These are phyloP conservation scores for Alligator mississippiensis DNA, from an alignment of 2,113 vertebrate species.

Conservation along the genomic window DNA sequence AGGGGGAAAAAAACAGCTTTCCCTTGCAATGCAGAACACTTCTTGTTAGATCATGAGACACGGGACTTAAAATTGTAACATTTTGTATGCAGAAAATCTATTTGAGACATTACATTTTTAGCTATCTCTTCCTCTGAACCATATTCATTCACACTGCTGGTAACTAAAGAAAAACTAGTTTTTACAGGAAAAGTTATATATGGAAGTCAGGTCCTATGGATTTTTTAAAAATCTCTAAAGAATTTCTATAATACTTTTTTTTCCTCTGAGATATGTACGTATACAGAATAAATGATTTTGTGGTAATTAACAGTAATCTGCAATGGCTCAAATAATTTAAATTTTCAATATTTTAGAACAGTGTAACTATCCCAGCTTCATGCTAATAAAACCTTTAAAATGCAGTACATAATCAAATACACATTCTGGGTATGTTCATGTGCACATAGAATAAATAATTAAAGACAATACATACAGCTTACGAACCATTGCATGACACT, in stretches of 20 bases:
- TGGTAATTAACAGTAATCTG: not conserved
- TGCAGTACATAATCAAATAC: conserved; percentile 31
- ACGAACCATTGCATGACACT: not conserved
- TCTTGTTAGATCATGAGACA: not conserved
- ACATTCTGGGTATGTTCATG: conserved; percentile 1
- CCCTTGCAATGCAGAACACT: not conserved
- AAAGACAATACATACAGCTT: not conserved
- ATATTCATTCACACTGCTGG: not conserved
- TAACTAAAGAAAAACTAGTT: not conserved
- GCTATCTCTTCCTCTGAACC: not conserved
- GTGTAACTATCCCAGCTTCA: not conserved
- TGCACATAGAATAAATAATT: not conserved
- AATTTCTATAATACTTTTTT: not conserved
- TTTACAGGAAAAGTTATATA: not conserved
- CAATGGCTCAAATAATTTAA: not conserved
- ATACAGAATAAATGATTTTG: not conserved
- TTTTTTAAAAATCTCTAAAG: no score
- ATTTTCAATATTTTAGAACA: conserved; percentile 6
- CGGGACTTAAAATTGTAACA: not conserved
- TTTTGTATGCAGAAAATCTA: not conserved
- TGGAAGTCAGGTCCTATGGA: not conserved
- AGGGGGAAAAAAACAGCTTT: not conserved
- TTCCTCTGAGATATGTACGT: not conserved
- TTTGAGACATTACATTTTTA: not conserved
- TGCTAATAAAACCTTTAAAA: not conserved